phyloP scores from a whole-genome alignment of 2,888 invertebrate genomes.

The Polietes domitor region DNA sequence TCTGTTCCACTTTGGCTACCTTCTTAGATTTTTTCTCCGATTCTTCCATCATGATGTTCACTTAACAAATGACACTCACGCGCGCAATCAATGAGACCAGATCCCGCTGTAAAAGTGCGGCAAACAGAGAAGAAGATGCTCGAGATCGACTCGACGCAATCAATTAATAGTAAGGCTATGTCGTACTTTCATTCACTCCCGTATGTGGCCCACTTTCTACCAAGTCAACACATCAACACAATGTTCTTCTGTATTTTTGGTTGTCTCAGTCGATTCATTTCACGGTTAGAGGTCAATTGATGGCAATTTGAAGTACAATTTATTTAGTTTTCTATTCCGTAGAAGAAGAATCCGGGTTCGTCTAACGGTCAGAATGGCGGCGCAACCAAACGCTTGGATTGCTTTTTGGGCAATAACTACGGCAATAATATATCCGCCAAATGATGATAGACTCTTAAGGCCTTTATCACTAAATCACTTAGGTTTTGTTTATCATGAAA shows the following conservation, averaged over 20 bases:
- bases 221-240: no score
- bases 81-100: conserved; percentile 14
- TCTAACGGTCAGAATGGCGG: not conserved
- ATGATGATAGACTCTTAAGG: not conserved
- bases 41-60: conserved; percentile 36
- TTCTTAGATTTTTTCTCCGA: conserved; percentile 36
- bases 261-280: conserved; percentile 14
- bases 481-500: not conserved
- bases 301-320: conserved; percentile 21
- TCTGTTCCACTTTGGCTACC: conserved; percentile 53
- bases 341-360: not conserved
- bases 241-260: not conserved
- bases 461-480: conserved; percentile 1
- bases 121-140: not conserved
- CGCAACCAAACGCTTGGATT: no score
- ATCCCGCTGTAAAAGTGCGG: not conserved
- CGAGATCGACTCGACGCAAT: conserved; percentile 7
- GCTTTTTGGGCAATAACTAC: not conserved
- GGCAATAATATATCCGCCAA: not conserved
- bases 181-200: conserved; percentile 3
- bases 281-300: conserved; percentile 35
- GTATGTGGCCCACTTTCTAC: no score
- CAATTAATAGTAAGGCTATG: conserved; percentile 29
- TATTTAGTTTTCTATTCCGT: not conserved
- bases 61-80: not conserved